phyloP scores from a whole-genome alignment of 2,113 vertebrate species.

The Penelope pileata region DNA sequence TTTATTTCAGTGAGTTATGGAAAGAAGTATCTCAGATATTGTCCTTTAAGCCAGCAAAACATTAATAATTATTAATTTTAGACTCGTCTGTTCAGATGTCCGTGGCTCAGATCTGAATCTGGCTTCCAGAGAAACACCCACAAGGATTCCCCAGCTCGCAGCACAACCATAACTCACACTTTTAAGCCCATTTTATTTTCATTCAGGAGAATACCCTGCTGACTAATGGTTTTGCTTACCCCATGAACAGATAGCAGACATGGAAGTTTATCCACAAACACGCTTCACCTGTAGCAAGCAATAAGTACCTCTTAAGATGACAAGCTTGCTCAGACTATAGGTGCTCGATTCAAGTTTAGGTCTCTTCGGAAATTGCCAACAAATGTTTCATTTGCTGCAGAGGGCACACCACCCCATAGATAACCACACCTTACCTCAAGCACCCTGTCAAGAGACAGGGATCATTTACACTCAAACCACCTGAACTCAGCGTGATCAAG shows the following conservation, averaged over 20 bases:
- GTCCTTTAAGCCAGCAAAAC: not conserved
- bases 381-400: not conserved
- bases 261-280: not conserved
- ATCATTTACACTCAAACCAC: not conserved
- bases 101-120: not conserved
- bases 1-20: not conserved
- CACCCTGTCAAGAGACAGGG: not conserved
- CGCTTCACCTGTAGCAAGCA: not conserved
- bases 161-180: not conserved
- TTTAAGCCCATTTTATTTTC: not conserved
- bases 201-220: not conserved
- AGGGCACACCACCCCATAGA: accelerated
- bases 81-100: not conserved
- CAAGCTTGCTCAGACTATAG: not conserved
- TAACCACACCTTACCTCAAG: not conserved
- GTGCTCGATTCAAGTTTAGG: not conserved
- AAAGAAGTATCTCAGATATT: not conserved
- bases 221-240: not conserved
- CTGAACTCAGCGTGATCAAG: not conserved
- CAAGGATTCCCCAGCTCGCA: not conserved
- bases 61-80: not conserved
- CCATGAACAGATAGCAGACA: not conserved
- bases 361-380: not conserved
- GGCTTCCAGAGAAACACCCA: not conserved
- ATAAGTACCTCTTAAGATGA: not conserved